Evolutionary conservation across 2,113 vertebrate species (phyloP), one percentile per base, ranked within the genome.

Genomic region (Anser brachyrhynchus): DNA sequence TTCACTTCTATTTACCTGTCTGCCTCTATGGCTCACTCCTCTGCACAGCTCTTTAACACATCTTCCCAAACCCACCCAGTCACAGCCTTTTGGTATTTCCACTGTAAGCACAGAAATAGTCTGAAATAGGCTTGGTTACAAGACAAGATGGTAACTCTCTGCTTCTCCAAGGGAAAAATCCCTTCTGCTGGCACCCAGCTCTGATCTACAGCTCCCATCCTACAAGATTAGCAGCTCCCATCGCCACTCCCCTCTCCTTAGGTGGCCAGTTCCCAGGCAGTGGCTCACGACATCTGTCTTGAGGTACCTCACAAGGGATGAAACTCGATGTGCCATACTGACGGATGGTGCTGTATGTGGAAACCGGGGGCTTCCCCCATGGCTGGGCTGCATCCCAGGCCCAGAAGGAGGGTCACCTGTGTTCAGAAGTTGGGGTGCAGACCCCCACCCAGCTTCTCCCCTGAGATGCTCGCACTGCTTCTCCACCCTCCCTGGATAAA

Each of bases 281-380:
- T 3, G 4, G 73, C 35, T 79, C n/a, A n/a, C 35, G 49, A 5
- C 31, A 17, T 61, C 54, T 76, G 26, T 90, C 71, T 54, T 49
- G 49, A 87, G 39, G 44, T 89, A 44, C 39, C 31, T 70, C 57
- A 79, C 41, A 35, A 69, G n/a, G 18, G 1, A 35, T 58, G 61
- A 78, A 78, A 57, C 58, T 57, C 5, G 0, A 29, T 1, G 0
- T 41, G 35, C 51, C 17, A 3, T 8, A 5, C 41, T 87, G 86
- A 75, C 65, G 83, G 54, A n/a, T 51, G 70, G 26, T 0, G 0
- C 6, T 41, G 21, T 39, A 90, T 31, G 35, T 31, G 70, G 54
- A 64, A 75, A 93, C 57, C 0, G 0, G 58, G 1, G 4, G 33
- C 21, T 87, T 69, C 4, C 41, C 35, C 1, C 19, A 0, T 3